phyloP scores from a whole-genome alignment of 2,113 vertebrate genomes.

The Brienomyrus brachyistius region DNA sequence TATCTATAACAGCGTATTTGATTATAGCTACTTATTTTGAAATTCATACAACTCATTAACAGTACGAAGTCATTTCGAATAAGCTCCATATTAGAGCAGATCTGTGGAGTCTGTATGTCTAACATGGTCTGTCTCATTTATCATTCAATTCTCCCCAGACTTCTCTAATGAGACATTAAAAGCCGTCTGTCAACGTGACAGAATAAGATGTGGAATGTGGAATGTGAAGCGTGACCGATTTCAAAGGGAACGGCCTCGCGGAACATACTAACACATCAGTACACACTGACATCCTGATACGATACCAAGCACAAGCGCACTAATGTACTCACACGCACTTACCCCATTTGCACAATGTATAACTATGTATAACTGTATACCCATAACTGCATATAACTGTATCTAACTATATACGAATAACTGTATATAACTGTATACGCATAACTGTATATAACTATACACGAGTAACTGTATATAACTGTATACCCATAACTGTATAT shows the following conservation, averaged over 20 bases:
- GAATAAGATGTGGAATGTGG: not conserved
- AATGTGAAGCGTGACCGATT: not conserved
- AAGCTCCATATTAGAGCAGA: not conserved
- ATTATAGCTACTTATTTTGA: not conserved
- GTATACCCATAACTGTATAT: not conserved
- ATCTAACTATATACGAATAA: not conserved
- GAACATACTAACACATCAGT: not conserved
- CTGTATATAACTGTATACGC: not conserved
- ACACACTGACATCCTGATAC: not conserved
- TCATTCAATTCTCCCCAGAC: not conserved
- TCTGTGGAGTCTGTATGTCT: not conserved
- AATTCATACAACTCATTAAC: not conserved
- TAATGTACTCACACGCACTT: not conserved
- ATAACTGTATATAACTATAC: not conserved
- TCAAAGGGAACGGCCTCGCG: not conserved
- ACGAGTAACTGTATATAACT: not conserved
- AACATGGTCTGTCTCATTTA: not conserved
- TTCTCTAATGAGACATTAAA: conserved; percentile 9
- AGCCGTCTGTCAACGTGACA: not conserved
- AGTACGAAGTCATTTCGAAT: not conserved
- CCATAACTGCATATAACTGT: not conserved
- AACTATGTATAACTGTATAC: not conserved
- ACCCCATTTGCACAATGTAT: not conserved
- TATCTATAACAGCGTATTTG: not conserved
- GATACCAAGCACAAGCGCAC: not conserved